These are phyloP conservation scores for Mechanitis messenoides DNA, from an alignment of 2,888 invertebrate genomes.

Conservation along the genomic window DNA sequence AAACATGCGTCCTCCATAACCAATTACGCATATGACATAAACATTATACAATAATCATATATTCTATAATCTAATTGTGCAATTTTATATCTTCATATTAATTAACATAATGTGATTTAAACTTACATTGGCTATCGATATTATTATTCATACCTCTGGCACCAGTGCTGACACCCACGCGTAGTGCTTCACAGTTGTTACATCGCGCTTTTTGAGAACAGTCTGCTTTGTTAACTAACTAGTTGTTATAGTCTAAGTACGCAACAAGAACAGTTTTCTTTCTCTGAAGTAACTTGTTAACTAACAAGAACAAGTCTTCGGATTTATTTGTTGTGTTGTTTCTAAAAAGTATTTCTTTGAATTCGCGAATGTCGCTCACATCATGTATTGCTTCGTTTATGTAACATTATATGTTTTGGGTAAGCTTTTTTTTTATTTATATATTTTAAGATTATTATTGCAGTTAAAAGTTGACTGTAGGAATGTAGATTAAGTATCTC, in stretches of 20 bases:
- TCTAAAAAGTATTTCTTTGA: too few relatives aligned
- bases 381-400: slow-evolving; percentile 18
- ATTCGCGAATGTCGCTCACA: slow-evolving; percentile 13
- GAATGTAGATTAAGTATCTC: too few relatives aligned
- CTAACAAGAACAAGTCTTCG: too few relatives aligned
- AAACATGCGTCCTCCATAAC: background rate
- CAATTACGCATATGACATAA: background rate
- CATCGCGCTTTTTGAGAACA: slow-evolving; percentile 59
- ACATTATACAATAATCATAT: slow-evolving; percentile 2
- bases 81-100: slow-evolving; percentile 10
- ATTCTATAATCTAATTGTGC: slow-evolving; percentile 14
- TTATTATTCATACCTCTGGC: slow-evolving; percentile 29
- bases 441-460: too few relatives aligned
- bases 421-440: slow-evolving; percentile 17
- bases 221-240: slow-evolving; percentile 38
- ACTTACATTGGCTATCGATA: slow-evolving; percentile 17
- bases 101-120: slow-evolving; percentile 21
- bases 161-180: slow-evolving; percentile 44
- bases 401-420: slow-evolving; percentile 20
- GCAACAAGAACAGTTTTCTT: background rate
- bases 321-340: too few relatives aligned
- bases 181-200: slow-evolving; percentile 46
- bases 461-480: too few relatives aligned
- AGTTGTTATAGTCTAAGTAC: too few relatives aligned
- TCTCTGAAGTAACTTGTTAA: too few relatives aligned